Evolutionary conservation across 2,888 invertebrate genomes (phyloP).

Genomic region (Melolontha melolontha): DNA sequence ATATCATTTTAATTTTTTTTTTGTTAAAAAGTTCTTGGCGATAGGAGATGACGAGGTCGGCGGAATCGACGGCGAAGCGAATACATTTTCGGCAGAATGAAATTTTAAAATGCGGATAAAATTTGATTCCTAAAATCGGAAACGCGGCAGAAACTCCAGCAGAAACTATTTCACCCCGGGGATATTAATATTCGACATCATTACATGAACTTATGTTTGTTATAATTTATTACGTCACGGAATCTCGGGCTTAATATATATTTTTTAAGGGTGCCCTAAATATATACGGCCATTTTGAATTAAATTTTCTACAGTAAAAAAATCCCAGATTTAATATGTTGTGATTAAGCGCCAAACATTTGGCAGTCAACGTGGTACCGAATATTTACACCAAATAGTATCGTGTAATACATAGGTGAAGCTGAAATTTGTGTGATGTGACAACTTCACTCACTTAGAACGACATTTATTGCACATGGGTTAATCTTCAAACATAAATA

Average conservation of each 20-base stretch:
- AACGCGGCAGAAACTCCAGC: background rate
- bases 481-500: too few species aligned
- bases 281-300: background rate
- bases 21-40: constrained; percentile 14
- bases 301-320: too few species aligned
- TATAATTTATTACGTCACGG: constrained; percentile 20
- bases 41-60: background rate
- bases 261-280: background rate
- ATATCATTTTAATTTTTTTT: constrained; percentile 21
- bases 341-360: too few species aligned
- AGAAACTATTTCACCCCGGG: constrained; percentile 21
- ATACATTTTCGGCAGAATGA: constrained; percentile 12
- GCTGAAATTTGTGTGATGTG: too few species aligned
- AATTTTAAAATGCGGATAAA: constrained; percentile 23
- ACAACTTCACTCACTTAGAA: too few species aligned
- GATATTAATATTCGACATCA: constrained; percentile 36
- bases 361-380: too few species aligned
- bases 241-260: background rate
- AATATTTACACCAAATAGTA: too few species aligned
- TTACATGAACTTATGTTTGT: constrained; percentile 31
- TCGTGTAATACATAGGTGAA: too few species aligned
- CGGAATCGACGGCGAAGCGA: background rate
- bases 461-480: too few species aligned
- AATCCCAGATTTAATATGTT: too few species aligned
- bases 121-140: constrained; percentile 18